Conservation (phyloP, 2,888 invertebrate genomes). For the Stenotaenia linearis region DNA sequence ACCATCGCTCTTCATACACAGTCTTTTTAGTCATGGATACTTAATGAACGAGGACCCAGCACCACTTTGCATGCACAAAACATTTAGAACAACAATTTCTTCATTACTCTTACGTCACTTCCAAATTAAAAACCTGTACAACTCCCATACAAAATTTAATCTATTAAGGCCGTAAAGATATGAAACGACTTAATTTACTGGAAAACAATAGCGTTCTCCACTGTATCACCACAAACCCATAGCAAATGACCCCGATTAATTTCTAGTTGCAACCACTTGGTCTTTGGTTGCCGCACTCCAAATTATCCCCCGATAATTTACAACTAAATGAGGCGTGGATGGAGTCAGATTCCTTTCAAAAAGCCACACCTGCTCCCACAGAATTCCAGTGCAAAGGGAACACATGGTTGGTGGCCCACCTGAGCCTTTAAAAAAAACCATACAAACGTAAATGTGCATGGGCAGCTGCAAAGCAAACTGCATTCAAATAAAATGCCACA, state of each 20-base stretch:
- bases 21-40: no score
- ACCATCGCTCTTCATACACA: no score
- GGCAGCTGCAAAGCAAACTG: background rate
- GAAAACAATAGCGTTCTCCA: no score
- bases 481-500: background rate
- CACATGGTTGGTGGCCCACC: conserved; percentile 12
- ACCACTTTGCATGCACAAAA: no score
- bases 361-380: background rate
- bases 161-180: no score
- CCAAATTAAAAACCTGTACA: no score
- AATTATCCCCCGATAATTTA: background rate
- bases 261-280: background rate
- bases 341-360: conserved; percentile 1
- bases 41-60: no score
- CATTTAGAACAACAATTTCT: no score
- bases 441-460: background rate
- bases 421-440: background rate
- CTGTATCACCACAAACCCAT: no score
- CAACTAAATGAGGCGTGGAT: background rate
- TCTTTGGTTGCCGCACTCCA: background rate
- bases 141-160: no score
- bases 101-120: no score
- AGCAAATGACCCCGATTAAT: background rate
- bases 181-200: no score
- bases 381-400: background rate